Base-by-base conservation (phyloP, 1,140 invertebrate genomes). In the Rhynchophorus ferrugineus region DNA sequence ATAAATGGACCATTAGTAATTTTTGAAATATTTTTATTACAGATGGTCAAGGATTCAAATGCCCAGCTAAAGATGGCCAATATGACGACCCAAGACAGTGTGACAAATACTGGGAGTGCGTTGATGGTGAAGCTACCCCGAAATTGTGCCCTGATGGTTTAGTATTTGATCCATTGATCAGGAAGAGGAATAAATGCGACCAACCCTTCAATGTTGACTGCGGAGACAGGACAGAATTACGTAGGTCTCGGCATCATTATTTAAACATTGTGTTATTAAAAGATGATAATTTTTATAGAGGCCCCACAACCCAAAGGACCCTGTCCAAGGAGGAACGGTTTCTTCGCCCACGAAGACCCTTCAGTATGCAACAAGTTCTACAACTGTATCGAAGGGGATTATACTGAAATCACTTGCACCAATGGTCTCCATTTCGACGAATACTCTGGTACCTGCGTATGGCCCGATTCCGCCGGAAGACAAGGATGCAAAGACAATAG, bases 141-240 rank as follows among this genome's bases (percentile, higher is more conserved):
- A 88, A 89, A 69, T 73, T 89, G 1, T 92, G 89, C 64, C 84
- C 87, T 3, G 89, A 92, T 66, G 89, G 89, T 53, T 75, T 91
- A 11, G 88, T 91, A 14, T 92, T 91, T 70, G 87, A 91, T 74
- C 85, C 82, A 1, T 64, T 81, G 47, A 90, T 86, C 71, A 78
- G 84, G 55, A 87, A 88, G 71, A 76, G 87, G 63, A 91, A 90
- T 75, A 91, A 91, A 69, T 93, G 89, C 66, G 89, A 92, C 70
- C 87, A 91, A 65, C 84, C 87, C 60, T 91, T 91, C 78, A 90
- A 90, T 59, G 86, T 91, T 6, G 88, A 92, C 64, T 94, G 89
- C 63, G 84, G 84, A 35, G 86, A 89, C 63, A 79, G 89, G 58
- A 79, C 82, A 16, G 85, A 91, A 72, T 73, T 92, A 47, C 90